These are phyloP conservation scores for Psettodes erumei DNA, from an alignment of 2,113 vertebrate genomes.

Conservation along the genomic window DNA sequence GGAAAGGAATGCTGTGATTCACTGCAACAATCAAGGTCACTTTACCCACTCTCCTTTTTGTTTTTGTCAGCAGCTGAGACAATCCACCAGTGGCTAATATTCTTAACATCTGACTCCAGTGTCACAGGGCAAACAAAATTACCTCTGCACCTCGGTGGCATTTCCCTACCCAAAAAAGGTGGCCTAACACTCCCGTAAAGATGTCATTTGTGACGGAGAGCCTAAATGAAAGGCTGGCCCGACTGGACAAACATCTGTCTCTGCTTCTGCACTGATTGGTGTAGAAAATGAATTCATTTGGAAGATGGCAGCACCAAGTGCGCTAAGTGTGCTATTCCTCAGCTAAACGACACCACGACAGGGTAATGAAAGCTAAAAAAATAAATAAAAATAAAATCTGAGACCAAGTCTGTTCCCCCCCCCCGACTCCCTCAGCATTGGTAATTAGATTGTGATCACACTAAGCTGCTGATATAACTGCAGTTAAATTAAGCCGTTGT, in stretches of 20 bases:
- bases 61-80: background rate
- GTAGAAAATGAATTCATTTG: slow-evolving; percentile 51
- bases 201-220: slow-evolving; percentile 38
- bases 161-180: slow-evolving; percentile 29
- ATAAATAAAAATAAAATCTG: slow-evolving; percentile 49
- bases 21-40: slow-evolving; percentile 24
- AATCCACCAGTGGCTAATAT: background rate
- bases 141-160: slow-evolving; percentile 4
- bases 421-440: slow-evolving; percentile 54
- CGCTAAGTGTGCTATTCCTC: slow-evolving; percentile 36
- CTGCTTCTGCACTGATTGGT: slow-evolving; percentile 4
- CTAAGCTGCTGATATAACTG: slow-evolving; percentile 46
- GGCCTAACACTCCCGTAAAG: background rate
- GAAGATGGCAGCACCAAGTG: slow-evolving; percentile 33
- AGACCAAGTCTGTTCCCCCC: slow-evolving; percentile 22
- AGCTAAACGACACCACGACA: slow-evolving; percentile 54
- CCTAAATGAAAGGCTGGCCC: slow-evolving; percentile 44
- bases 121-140: background rate
- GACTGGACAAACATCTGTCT: slow-evolving; percentile 49
- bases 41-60: background rate
- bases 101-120: background rate
- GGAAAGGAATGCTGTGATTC: slow-evolving; percentile 35
- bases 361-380: slow-evolving; percentile 56
- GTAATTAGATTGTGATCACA: slow-evolving; percentile 63
- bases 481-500: slow-evolving; percentile 56